Conservation (phyloP, 2,113 vertebrate species). For the Morone chrysops region DNA sequence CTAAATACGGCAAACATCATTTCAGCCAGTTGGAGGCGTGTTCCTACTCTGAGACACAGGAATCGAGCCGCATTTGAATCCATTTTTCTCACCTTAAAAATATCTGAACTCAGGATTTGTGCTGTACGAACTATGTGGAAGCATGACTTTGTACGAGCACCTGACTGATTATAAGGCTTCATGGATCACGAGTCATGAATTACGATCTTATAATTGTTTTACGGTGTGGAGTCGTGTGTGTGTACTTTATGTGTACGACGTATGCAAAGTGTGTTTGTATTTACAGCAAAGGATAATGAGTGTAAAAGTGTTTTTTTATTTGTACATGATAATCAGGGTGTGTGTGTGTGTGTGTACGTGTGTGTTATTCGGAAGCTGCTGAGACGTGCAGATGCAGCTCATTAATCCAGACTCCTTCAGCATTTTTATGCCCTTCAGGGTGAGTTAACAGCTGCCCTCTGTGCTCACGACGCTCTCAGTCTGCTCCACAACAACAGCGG, state of each 20-base stretch:
- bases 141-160: neutral
- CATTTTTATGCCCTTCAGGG: conserved; percentile 76
- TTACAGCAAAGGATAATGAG: conserved; percentile 40
- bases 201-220: neutral
- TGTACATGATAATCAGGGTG: conserved; percentile 43
- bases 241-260: neutral
- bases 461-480: conserved; percentile 32
- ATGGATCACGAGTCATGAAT: conserved; percentile 22
- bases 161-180: neutral
- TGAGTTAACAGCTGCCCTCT: conserved; percentile 75
- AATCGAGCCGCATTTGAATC: neutral
- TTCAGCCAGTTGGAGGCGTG: too few relatives aligned
- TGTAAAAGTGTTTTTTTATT: conserved; percentile 36
- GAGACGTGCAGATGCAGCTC: conserved; percentile 71
- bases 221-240: neutral
- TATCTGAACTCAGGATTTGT: neutral
- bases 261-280: conserved; percentile 49
- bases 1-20: too few relatives aligned
- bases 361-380: conserved; percentile 44
- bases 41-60: too few relatives aligned
- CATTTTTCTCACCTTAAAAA: neutral
- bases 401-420: conserved; percentile 75
- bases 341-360: conserved; percentile 34
- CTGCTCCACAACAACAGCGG: neutral
- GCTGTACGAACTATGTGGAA: neutral